Evolutionary conservation across 2,797 vertebrate genomes (phyloP).

Genomic region (Ibycter americanus): DNA sequence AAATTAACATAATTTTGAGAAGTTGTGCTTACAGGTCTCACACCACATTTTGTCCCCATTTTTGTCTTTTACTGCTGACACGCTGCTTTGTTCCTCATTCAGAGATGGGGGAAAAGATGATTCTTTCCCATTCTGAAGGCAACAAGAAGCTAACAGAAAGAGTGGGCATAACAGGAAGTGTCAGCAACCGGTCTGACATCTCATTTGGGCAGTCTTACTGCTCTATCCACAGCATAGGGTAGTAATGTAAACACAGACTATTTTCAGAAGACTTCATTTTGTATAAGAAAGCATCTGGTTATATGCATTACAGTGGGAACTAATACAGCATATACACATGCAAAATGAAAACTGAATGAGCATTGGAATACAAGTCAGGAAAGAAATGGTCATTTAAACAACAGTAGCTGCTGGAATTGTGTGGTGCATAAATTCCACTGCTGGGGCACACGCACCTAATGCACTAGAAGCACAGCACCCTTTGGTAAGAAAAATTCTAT

Average conservation of each 20-base stretch:
- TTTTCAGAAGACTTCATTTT: background rate
- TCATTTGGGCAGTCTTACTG: background rate
- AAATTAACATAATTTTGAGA: background rate
- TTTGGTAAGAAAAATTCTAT: background rate
- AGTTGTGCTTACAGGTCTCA: background rate
- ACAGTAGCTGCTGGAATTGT: background rate
- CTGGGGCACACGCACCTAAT: background rate
- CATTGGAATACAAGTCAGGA: background rate
- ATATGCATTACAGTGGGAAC: background rate
- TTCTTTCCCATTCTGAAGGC: background rate
- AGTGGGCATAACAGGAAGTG: background rate
- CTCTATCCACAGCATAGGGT: background rate
- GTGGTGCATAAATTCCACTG: background rate
- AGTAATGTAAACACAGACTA: background rate
- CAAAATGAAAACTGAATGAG: background rate
- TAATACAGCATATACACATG: background rate
- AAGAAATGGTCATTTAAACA: background rate
- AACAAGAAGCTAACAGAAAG: background rate
- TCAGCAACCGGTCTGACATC: background rate
- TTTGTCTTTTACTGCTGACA: background rate
- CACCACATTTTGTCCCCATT: background rate
- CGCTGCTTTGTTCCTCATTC: background rate
- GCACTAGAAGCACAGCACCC: background rate
- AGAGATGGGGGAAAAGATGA: background rate
- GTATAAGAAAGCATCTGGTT: background rate